phyloP scores from a whole-genome alignment of 2,888 invertebrate species.

The Tridacna crocea region DNA sequence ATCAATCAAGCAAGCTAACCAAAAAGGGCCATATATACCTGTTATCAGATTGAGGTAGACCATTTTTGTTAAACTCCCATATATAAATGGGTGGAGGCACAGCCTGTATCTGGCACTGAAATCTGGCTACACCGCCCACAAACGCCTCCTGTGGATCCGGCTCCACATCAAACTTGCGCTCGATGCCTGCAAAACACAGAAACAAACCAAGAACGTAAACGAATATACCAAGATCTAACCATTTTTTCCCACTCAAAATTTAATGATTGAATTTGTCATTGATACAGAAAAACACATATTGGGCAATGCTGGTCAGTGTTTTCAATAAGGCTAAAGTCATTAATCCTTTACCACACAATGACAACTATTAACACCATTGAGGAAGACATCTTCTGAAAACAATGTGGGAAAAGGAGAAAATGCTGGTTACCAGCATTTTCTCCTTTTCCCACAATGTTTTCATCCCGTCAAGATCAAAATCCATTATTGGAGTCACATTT shows the following conservation, averaged over 20 bases:
- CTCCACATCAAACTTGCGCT: slow-evolving; percentile 68
- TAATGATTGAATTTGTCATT: too few relatives aligned
- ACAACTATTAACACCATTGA: too few relatives aligned
- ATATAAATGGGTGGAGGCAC: slow-evolving; percentile 71
- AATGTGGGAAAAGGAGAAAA: background rate
- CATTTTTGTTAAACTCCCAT: slow-evolving; percentile 73
- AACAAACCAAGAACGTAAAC: background rate
- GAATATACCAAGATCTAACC: too few relatives aligned
- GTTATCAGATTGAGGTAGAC: slow-evolving; percentile 71
- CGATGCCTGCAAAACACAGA: slow-evolving; percentile 69
- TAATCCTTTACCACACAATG: too few relatives aligned
- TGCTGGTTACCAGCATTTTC: background rate
- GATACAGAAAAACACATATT: too few relatives aligned
- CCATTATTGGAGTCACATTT: too few relatives aligned
- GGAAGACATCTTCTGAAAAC: background rate
- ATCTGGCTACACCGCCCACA: slow-evolving; percentile 73
- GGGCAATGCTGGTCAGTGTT: too few relatives aligned
- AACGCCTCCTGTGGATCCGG: slow-evolving; percentile 66
- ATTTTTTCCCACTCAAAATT: too few relatives aligned
- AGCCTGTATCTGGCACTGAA: slow-evolving; percentile 74
- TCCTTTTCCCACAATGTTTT: background rate
- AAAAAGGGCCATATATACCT: slow-evolving; percentile 60
- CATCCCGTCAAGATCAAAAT: background rate
- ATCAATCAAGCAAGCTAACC: too few relatives aligned
- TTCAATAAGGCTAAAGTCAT: too few relatives aligned